Conservation (phyloP, 2,888 invertebrate genomes). For the Drosophila anceps region DNA sequence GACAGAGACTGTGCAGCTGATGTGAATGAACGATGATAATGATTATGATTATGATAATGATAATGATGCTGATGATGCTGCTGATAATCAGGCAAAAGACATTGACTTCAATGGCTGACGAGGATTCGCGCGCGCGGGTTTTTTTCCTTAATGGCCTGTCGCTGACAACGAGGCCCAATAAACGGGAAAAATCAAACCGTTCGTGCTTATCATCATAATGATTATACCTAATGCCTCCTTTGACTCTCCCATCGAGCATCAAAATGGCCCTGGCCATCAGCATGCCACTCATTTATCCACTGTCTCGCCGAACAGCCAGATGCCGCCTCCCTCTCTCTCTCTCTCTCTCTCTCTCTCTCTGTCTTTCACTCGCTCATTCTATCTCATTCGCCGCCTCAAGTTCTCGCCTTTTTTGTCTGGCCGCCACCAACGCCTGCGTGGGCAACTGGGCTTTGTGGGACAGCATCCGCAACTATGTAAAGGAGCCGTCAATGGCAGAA, state of each 20-base stretch:
- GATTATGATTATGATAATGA: conserved; percentile 9
- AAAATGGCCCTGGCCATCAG: conserved; percentile 49
- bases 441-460: conserved; percentile 10
- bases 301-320: conserved; percentile 11
- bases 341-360: conserved; percentile 14
- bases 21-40: conserved; percentile 30
- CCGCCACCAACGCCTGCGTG: conserved; percentile 32
- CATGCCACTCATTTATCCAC: conserved; percentile 25
- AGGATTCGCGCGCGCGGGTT: neutral
- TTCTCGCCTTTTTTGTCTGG: conserved; percentile 65
- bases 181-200: conserved; percentile 72
- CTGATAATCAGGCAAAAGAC: conserved; percentile 19
- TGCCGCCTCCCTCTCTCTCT: neutral
- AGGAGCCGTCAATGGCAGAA: conserved; percentile 71
- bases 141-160: conserved; percentile 52
- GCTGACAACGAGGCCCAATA: conserved; percentile 65
- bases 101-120: conserved; percentile 22
- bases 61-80: conserved; percentile 15
- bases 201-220: conserved; percentile 79
- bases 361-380: conserved; percentile 12
- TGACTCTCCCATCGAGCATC: conserved; percentile 36
- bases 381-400: conserved; percentile 42
- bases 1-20: conserved; percentile 39
- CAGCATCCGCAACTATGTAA: conserved; percentile 30
- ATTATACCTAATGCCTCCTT: conserved; percentile 72